Evolutionary conservation across 2,888 invertebrate species (phyloP), one percentile per base, ranked within the genome.

Genomic region (Phyllotreta striolata): DNA sequence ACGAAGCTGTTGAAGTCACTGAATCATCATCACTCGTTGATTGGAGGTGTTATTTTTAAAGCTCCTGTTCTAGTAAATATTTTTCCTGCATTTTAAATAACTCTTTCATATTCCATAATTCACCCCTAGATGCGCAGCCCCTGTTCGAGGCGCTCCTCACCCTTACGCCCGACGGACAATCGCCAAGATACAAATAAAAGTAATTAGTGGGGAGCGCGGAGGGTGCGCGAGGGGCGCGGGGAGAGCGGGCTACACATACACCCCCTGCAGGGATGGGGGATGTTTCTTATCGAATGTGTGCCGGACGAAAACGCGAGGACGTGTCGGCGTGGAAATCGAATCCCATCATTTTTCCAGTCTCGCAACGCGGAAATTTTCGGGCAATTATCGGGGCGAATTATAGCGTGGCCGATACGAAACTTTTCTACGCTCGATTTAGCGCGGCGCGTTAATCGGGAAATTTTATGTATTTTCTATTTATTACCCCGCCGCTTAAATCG

Each of bases 141-240:
- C 52, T 12, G 12, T 43, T 13, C 52, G 52, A 38, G 35, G 10
- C 43, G 34, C 34, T 34, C 35, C 34, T 34, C 35, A 38, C 60
- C 60, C 52, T 52, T 54, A 34, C 44, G 44, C 56, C 52, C 41
- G 54, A 39, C 61, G 61, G 62, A 65, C 65, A 55, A 60, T 64
- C 63, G 61, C 63, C 64, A 66, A 66, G 67, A 68, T 66, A 66
- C 67, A 67, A 67, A 69, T 69, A 66, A 69, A 69, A 69, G 66
- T 67, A 69, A 67, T 69, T 69, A 69, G 69, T 62, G 66, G 66
- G 49, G 54, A 63, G 63, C 63, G 62, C 61, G 38, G 35, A 46
- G 54, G 61, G 37, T 37, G 52, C 12, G 54, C 40, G 51, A 34
- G 46, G 37, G 41, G 37, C 13, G 47, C 43, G 8, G 10, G 5